Evolutionary conservation across 92 coral and sea anemone genomes (phyloP).

Genomic region (Chrysogorgia sp.): DNA sequence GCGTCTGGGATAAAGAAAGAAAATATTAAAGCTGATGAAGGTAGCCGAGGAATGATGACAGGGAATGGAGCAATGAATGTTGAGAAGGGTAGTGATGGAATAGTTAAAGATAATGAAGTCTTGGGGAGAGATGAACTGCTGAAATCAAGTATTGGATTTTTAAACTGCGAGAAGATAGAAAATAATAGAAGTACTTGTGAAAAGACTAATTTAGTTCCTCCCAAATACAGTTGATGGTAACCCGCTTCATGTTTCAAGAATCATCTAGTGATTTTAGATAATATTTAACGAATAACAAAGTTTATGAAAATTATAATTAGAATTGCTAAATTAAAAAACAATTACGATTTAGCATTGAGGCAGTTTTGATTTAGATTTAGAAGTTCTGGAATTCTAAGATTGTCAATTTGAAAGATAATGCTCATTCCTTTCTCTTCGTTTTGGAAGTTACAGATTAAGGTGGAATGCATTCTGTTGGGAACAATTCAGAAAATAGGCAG

Average conservation of each 20-base stretch:
- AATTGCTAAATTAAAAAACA: no score
- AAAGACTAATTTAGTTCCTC: not conserved
- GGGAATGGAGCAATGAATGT: not conserved
- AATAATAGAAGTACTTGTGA: not conserved
- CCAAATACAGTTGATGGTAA: not conserved
- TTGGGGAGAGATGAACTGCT: not conserved
- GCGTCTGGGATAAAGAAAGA: not conserved
- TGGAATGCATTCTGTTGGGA: no score
- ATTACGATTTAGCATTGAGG: no score
- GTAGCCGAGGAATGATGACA: not conserved
- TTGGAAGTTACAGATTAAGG: no score
- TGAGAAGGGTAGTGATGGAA: not conserved
- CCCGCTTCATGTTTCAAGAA: not conserved
- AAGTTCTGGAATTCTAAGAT: no score
- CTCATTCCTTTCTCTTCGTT: no score
- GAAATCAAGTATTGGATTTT: not conserved
- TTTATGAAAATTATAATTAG: not conserved
- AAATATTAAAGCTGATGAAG: not conserved
- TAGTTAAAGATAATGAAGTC: not conserved
- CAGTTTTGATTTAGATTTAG: no score
- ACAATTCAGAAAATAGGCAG: no score
- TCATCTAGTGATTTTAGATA: not conserved
- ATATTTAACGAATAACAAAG: not conserved
- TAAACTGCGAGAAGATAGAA: not conserved
- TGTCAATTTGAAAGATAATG: no score